These are phyloP conservation scores for Platycercus adscitus DNA, from an alignment of 2,113 vertebrate genomes.

Conservation along the genomic window DNA sequence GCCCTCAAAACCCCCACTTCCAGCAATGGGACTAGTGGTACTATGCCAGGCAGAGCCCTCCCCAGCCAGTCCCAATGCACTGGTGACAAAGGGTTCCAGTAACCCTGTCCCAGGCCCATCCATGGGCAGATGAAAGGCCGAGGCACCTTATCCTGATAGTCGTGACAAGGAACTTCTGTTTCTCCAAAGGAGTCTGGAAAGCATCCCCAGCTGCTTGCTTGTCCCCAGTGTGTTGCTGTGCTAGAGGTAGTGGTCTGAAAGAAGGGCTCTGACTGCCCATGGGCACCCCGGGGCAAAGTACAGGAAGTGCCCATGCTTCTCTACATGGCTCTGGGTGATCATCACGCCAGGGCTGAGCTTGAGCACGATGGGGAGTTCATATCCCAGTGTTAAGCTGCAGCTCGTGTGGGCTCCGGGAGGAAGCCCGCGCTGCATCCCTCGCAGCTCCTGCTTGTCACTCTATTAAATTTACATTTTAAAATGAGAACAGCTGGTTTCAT, in stretches of 20 bases:
- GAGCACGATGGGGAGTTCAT: fast-evolving
- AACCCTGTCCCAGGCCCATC: not conserved
- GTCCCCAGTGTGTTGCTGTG: fast-evolving
- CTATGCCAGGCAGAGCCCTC: not conserved
- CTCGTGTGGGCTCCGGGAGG: not conserved
- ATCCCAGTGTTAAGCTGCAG: not conserved
- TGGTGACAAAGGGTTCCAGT: not conserved
- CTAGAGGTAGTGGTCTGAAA: fast-evolving
- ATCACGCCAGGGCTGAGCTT: not conserved
- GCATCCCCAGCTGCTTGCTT: not conserved
- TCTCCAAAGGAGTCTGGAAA: not conserved
- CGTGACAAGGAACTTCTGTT: not conserved
- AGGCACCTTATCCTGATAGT: not conserved
- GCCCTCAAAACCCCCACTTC: not conserved
- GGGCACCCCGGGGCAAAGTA: fast-evolving
- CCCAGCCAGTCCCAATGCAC: not conserved
- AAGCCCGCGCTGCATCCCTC: not conserved
- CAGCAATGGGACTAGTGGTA: not conserved
- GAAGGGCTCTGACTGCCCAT: not conserved
- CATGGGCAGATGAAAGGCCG: not conserved
- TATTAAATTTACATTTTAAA: conserved; percentile 63
- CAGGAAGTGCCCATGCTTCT: not conserved
- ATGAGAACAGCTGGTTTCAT: conserved; percentile 67
- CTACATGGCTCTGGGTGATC: not conserved
- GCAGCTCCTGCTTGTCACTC: conserved; percentile 36